A percentile compares a stretch with the other conserved stretches of the same genome.
Conservation (phyloP, 2,797 vertebrate species). For the Enteromius anoplus region DNA sequence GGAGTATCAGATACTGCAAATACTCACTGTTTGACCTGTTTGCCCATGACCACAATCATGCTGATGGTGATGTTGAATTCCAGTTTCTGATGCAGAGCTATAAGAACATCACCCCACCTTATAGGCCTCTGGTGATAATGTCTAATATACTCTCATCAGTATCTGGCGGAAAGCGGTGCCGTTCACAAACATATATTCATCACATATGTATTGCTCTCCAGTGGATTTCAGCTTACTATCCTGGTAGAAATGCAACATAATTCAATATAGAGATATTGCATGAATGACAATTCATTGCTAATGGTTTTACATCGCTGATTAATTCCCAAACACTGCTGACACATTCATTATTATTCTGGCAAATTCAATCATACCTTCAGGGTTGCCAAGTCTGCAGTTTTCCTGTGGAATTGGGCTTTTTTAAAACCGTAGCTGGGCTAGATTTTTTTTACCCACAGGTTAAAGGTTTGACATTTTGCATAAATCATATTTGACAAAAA, state of each 20-base stretch:
- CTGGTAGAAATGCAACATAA: slow-evolving; percentile 36
- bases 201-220: slow-evolving; percentile 49
- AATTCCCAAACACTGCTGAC: background rate
- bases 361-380: slow-evolving; percentile 8
- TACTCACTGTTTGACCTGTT: slow-evolving; percentile 7
- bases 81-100: background rate
- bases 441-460: background rate
- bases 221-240: slow-evolving; percentile 41
- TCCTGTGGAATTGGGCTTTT: background rate
- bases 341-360: background rate
- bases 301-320: background rate
- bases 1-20: slow-evolving; percentile 21
- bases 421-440: background rate
- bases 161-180: slow-evolving; percentile 36
- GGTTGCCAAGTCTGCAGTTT: background rate
- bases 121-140: background rate
- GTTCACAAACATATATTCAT: slow-evolving; percentile 54
- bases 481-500: slow-evolving; percentile 4
- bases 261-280: slow-evolving; percentile 32
- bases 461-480: background rate
- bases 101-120: background rate
- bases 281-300: slow-evolving; percentile 6
- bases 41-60: slow-evolving; percentile 20
- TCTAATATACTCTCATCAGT: slow-evolving; percentile 30
- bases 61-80: slow-evolving; percentile 5